Evolutionary conservation across 1,140 invertebrate species (phyloP), one percentile per base, ranked within the genome.

Genomic region (Caenorhabditis briggsae): DNA sequence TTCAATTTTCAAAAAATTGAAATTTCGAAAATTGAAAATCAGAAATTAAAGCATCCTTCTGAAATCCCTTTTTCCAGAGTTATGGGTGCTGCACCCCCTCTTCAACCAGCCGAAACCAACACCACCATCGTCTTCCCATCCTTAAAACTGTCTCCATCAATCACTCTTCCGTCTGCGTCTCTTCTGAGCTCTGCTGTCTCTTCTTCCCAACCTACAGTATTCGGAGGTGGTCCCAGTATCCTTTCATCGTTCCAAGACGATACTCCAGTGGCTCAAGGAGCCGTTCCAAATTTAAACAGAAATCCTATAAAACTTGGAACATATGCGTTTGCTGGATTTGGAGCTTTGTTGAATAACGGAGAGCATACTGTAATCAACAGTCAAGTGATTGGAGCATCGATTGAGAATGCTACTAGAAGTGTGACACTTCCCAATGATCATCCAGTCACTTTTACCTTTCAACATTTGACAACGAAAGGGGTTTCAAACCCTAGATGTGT

Each of bases 401-500:
- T 90, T 18, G 90, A 90, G 41, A 90, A 90, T 82, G 89, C 90
- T 5, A 85, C 59, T 8, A n/a, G 50, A n/a, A 89, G 86, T 82
- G 56, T 87, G 11, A 86, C 46, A 46, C 61, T 86, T 20, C 82
- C 83, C 9, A 6, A 20, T 56, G 78, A 88, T 61, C 82, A 86
- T 23, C 86, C 90, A 8, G 90, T 87, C 18, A 90, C 87, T 43
- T 90, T 90, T 82, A 91, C 90, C 7, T 90, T 90, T 48, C 70
- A 88, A 50, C 90, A 90, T 86, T 55, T 90, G 7, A 55, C 78
- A 16, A 91, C 84, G 14, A 78, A 85, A 33, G 89, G 88, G 20
- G 90, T 90, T 7, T 41, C 86, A 8, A 90, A 90, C 84, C 84
- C 89, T n/a, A 74, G 88, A 82, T 90, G 90, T 78, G 90, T 90